Base-by-base conservation (phyloP, 2,888 invertebrate species). In the Eucera pruinosa region DNA sequence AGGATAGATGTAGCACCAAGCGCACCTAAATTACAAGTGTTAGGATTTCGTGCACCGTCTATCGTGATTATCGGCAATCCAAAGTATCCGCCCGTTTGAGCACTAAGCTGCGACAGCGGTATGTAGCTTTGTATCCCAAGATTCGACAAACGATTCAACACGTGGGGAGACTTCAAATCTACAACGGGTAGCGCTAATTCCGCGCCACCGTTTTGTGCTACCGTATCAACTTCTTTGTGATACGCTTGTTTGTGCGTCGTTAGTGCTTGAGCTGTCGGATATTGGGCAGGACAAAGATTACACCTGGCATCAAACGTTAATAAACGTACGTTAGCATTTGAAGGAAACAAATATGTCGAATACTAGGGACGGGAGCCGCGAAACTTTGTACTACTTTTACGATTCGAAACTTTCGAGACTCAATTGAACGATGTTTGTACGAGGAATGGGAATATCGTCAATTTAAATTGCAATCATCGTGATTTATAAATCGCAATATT, bases 51-150 rank as follows among this genome's bases (percentile, higher is more conserved):
- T 72, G 94, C 94, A 76, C 94, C 95, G 86, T 95, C 95, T 60
- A 95, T 94, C 1, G 95, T 95, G 62, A 96, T 94, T 71, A 96
- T 95, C 1, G 96, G 96, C 64, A 96, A 93, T 13, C 95, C 96
- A 83, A 95, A 96, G 75, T 94, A 94, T 4, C 95, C 95, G 43
- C 94, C 94, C 0, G 93, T 90, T 81, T 92, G 92, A 77, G 94
- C 94, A 72, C 94, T 94, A 25, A 95, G 92, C 82, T 95, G 95
- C 1, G 95, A 95, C 76, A 96, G 89, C 0, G 96, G 96, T 85
- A 96, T 96, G 91, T 95, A 96, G 92, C 95, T 95, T 87, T 95
- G 94, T 78, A 96, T 95, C 48, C 96, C 96, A 87, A 96, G 93
- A 87, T 92, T 94, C 78, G 94, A 94, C 13, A 96, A 92, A 82